A percentile compares a stretch with the other conserved stretches of the same genome.
Conservation (phyloP, 2,888 invertebrate species). For the Rhingia rostrata region DNA sequence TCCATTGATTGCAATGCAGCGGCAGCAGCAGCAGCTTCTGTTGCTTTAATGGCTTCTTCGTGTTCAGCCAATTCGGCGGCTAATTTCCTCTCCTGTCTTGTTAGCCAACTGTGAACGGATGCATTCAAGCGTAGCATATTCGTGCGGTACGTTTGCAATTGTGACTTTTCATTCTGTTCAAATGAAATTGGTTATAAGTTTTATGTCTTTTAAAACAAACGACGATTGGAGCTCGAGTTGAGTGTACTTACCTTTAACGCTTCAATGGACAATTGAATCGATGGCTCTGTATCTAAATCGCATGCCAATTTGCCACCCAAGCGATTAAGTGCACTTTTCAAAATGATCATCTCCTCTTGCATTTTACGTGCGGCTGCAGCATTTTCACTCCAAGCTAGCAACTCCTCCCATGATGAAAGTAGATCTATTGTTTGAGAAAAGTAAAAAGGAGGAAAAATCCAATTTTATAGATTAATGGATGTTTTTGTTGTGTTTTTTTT, state of each 20-base stretch:
- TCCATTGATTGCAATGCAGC: constrained; percentile 33
- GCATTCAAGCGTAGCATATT: constrained; percentile 83
- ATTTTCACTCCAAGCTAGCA: constrained; percentile 83
- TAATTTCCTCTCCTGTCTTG: constrained; percentile 82
- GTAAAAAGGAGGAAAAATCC: constrained; percentile 42
- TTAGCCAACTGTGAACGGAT: constrained; percentile 83
- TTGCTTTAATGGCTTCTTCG: constrained; percentile 75
- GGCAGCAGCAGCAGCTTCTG: constrained; percentile 30
- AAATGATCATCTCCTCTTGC: constrained; percentile 83
- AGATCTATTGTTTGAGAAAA: constrained; percentile 79
- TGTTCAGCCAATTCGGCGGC: constrained; percentile 79
- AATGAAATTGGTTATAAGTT: constrained; percentile 40
- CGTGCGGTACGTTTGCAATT: constrained; percentile 82
- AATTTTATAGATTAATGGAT: constrained; percentile 49
- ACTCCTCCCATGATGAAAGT: constrained; percentile 83
- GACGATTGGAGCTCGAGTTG: background rate
- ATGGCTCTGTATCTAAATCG: constrained; percentile 82
- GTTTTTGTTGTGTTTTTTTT: constrained; percentile 24
- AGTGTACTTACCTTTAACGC: constrained; percentile 80
- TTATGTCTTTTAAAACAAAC: constrained; percentile 1
- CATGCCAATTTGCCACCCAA: constrained; percentile 81
- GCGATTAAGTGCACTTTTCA: constrained; percentile 81
- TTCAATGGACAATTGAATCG: constrained; percentile 82
- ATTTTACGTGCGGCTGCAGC: constrained; percentile 82
- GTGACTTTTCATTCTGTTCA: constrained; percentile 81